Evolutionary conservation across 2,888 invertebrate species (phyloP).

Genomic region (Nowickia ferox): DNA sequence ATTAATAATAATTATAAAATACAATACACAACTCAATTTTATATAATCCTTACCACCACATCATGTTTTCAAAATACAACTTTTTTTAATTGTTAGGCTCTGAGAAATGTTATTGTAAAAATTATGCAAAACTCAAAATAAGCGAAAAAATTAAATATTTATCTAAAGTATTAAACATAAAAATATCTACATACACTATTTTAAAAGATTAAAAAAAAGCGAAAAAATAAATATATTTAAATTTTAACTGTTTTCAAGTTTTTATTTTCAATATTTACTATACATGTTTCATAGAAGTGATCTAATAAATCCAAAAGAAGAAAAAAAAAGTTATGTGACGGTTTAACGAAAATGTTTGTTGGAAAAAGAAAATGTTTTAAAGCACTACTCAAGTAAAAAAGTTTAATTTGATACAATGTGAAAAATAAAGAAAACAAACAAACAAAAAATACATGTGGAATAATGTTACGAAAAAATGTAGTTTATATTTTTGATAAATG

Average conservation of each 20-base stretch:
- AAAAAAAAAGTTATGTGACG: slow-evolving; percentile 51
- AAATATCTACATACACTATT: slow-evolving; percentile 49
- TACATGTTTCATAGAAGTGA: slow-evolving; percentile 57
- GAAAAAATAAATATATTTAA: slow-evolving; percentile 40
- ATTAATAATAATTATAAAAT: slow-evolving; percentile 10
- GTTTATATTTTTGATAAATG: slow-evolving; percentile 82
- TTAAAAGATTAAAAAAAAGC: slow-evolving; percentile 29
- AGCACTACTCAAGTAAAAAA: slow-evolving; percentile 43
- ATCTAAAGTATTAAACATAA: slow-evolving; percentile 50
- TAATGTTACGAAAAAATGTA: slow-evolving; percentile 75
- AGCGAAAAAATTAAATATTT: slow-evolving; percentile 60
- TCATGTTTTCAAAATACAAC: slow-evolving; percentile 71
- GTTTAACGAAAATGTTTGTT: slow-evolving; percentile 61
- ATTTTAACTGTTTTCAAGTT: slow-evolving; percentile 63
- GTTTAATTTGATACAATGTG: slow-evolving; percentile 32
- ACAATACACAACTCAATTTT: slow-evolving; percentile 67
- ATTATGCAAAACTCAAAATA: slow-evolving; percentile 57
- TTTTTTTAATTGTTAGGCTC: slow-evolving; percentile 71
- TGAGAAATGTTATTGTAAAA: slow-evolving; percentile 70
- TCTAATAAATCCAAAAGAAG: slow-evolving; percentile 44
- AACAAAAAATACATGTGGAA: slow-evolving; percentile 66
- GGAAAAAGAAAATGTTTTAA: slow-evolving; percentile 74
- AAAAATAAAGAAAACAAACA: slow-evolving; percentile 37
- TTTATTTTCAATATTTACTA: slow-evolving; percentile 62
- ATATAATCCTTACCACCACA: slow-evolving; percentile 69